phyloP scores from a whole-genome alignment of 2,797 vertebrate genomes.

The Brotula barbata region DNA sequence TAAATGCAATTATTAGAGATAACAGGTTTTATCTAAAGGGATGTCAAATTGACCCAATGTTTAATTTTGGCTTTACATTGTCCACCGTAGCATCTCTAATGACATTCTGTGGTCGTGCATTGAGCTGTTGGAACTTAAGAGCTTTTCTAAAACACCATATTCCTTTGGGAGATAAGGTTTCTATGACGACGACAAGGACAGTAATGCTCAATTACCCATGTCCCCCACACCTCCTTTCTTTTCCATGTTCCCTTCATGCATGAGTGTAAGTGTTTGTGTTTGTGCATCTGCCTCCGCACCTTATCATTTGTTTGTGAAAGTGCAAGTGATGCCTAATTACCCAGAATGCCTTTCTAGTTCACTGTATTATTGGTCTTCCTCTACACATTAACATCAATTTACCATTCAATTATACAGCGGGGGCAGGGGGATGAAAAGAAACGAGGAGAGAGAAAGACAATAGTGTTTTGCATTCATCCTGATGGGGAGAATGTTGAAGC shows the following conservation, averaged over 20 bases:
- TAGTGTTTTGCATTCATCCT: too few relatives aligned
- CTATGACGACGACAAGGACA: slow-evolving; percentile 29
- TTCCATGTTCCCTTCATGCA: not conserved
- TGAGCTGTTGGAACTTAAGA: slow-evolving; percentile 9
- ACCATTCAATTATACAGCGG: not conserved
- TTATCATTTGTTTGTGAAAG: slow-evolving; percentile 9
- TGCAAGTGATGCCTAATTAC: slow-evolving; percentile 3
- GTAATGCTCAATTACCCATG: slow-evolving; percentile 4
- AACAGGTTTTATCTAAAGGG: too few relatives aligned
- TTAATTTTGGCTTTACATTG: too few relatives aligned
- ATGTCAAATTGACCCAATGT: too few relatives aligned
- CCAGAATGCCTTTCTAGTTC: not conserved
- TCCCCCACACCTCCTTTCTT: not conserved
- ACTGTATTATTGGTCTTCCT: not conserved
- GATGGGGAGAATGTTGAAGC: too few relatives aligned
- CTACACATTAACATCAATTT: not conserved
- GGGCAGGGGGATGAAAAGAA: not conserved
- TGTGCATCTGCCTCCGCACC: not conserved
- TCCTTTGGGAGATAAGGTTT: slow-evolving; percentile 15
- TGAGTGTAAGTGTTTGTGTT: not conserved
- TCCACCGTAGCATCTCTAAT: too few relatives aligned
- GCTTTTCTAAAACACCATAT: not conserved
- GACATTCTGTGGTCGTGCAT: not conserved
- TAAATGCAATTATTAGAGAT: too few relatives aligned
- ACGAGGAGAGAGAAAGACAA: not conserved